phyloP scores from a whole-genome alignment of 1,140 invertebrate genomes.

The Hormaphis cornu region DNA sequence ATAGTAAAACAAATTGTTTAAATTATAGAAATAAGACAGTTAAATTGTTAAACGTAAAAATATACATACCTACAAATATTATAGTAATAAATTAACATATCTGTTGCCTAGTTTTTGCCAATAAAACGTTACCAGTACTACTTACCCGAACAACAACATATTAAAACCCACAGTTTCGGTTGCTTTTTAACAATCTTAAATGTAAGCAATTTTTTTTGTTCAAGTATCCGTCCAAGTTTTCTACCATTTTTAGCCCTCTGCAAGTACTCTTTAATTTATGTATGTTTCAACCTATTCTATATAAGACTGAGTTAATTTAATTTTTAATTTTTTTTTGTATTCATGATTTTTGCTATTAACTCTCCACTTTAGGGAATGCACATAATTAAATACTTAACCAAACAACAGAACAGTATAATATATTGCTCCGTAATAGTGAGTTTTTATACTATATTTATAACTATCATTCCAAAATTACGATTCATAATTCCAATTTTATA shows the following conservation, averaged over 20 bases:
- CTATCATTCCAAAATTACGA: conserved; percentile 15
- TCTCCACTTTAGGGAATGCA: not conserved
- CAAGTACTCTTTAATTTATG: conserved; percentile 16
- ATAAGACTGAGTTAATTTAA: conserved; percentile 30
- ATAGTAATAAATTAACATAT: conserved; percentile 32
- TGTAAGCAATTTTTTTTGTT: conserved; percentile 11
- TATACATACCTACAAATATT: not conserved
- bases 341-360: not conserved
- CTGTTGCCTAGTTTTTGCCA: conserved; percentile 30
- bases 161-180: conserved; percentile 12
- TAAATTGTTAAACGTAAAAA: not conserved
- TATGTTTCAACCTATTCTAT: conserved; percentile 32
- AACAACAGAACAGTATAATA: not conserved
- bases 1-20: not conserved
- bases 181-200: conserved; percentile 25
- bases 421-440: not conserved
- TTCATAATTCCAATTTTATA: conserved; percentile 24
- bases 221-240: conserved; percentile 27
- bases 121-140: conserved; percentile 25
- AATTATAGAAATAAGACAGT: conserved; percentile 28
- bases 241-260: conserved; percentile 19
- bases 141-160: not conserved
- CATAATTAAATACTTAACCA: not conserved
- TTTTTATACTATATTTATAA: conserved; percentile 15
- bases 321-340: conserved; percentile 21